Conservation (phyloP, 2,113 vertebrate species). For the Oenanthe oenanthe region DNA sequence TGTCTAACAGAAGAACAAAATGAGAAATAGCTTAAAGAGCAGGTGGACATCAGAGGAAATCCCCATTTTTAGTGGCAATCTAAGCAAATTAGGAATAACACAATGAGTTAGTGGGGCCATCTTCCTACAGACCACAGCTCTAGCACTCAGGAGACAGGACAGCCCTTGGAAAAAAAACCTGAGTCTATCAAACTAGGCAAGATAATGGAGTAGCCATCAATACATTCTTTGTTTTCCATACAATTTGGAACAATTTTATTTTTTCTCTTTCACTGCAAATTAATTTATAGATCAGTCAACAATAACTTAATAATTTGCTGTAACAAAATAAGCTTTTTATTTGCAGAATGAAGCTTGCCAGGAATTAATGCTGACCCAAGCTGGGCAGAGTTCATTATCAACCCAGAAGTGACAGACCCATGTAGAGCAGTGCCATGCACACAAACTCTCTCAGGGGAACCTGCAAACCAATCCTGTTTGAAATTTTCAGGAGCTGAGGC, state of each 20-base stretch:
- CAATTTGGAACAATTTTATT: neutral
- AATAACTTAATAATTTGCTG: neutral
- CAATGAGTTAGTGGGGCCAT: neutral
- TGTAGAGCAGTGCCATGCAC: neutral
- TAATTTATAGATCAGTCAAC: neutral
- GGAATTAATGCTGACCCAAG: neutral
- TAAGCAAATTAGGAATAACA: neutral
- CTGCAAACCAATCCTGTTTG: neutral
- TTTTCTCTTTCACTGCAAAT: neutral
- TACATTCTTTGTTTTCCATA: neutral
- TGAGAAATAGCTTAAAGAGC: neutral
- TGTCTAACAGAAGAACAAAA: neutral
- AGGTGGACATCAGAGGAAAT: neutral
- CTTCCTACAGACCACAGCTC: neutral
- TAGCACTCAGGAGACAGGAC: neutral
- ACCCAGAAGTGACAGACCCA: neutral
- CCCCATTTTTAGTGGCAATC: neutral
- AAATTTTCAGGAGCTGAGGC: neutral
- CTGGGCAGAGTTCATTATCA: neutral
- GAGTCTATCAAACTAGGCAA: neutral
- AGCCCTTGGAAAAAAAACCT: neutral
- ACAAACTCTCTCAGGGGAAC: neutral
- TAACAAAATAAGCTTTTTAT: neutral
- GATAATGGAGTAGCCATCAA: neutral
- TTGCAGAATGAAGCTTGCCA: neutral